phyloP scores from a whole-genome alignment of 2,888 invertebrate genomes.

The Cyclophora albipunctata region DNA sequence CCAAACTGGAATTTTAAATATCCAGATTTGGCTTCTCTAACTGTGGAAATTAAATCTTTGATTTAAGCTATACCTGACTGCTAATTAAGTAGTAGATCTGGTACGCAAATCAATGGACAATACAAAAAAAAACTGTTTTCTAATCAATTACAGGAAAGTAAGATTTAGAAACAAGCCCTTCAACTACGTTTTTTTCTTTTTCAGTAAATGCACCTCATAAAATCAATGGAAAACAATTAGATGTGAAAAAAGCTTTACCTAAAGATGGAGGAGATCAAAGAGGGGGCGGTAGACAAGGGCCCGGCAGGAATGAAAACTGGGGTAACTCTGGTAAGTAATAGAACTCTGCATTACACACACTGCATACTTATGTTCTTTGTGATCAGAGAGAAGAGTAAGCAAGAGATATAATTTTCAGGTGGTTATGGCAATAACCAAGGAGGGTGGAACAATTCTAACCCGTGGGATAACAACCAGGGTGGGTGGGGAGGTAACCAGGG shows the following conservation, averaged over 20 bases:
- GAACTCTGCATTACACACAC: conserved; percentile 1
- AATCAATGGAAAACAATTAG: conserved; percentile 89
- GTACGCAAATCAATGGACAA: conserved; percentile 69
- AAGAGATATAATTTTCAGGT: conserved; percentile 34
- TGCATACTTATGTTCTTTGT: background rate
- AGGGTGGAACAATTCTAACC: conserved; percentile 71
- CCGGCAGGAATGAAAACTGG: conserved; percentile 57
- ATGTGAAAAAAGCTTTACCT: conserved; percentile 95
- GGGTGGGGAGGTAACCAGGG: conserved; percentile 42
- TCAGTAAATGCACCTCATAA: conserved; percentile 88
- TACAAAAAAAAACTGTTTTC: conserved; percentile 2
- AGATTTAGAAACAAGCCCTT: too few species aligned
- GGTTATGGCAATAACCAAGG: conserved; percentile 75
- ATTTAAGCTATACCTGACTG: conserved; percentile 68
- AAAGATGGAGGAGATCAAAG: conserved; percentile 81
- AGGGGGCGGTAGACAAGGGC: conserved; percentile 69
- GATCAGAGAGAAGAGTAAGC: background rate
- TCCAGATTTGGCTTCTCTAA: conserved; percentile 67
- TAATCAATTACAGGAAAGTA: too few species aligned
- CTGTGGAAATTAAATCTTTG: conserved; percentile 67
- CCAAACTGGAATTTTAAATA: conserved; percentile 58
- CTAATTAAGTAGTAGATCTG: conserved; percentile 39
- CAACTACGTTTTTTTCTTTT: conserved; percentile 5
- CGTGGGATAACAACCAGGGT: conserved; percentile 74
- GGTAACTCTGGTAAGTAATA: conserved; percentile 26